Evolutionary conservation across 2,797 vertebrate genomes (phyloP), one percentile per base, ranked within the genome.

Genomic region (Ctenochaetus hawaiiensis): DNA sequence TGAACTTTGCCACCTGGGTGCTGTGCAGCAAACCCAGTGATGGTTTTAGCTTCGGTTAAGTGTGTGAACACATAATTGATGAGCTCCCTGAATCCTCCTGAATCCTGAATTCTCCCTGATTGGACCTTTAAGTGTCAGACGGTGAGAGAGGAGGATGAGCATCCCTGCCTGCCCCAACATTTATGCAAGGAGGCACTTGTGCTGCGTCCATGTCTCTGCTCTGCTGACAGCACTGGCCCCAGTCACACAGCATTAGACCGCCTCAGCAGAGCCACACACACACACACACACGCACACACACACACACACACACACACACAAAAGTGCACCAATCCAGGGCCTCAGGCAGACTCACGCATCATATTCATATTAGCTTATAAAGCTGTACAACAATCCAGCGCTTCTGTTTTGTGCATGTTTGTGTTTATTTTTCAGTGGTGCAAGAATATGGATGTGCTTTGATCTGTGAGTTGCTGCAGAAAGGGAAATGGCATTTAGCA

Each of bases 121-220:
- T 77, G 83, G 80, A 80, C 83, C 82, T 90, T 87, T 84, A 82
- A 82, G 85, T 86, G 88, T 85, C 85, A 84, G 87, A 75, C 58
- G 72, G 78, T 63, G 62, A 75, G 59, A 82, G 82, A 86, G 74
- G 62, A 81, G 78, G 78, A 84, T 76, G 81, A 91, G 84, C 85
- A 84, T 86, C 74, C 82, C 62, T 56, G 73, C 74, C 78, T 77
- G 18, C 66, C 76, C 70, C 73, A 90, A 89, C 88, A 18, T 90
- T 94, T 91, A 92, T 94, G 78, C 84, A 92, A 92, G 88, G 91
- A 93, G 91, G 92, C 93, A 93, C 92, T 94, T 95, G 92, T 94
- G 93, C 93, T 95, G 93, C 91, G 90, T 93, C 89, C 90, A 92
- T 94, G 90, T 92, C 94, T 93, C 89, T 93, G 91, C 91, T 90